phyloP scores from a whole-genome alignment of 2,888 invertebrate species.

The Koerneria pararmatus region DNA sequence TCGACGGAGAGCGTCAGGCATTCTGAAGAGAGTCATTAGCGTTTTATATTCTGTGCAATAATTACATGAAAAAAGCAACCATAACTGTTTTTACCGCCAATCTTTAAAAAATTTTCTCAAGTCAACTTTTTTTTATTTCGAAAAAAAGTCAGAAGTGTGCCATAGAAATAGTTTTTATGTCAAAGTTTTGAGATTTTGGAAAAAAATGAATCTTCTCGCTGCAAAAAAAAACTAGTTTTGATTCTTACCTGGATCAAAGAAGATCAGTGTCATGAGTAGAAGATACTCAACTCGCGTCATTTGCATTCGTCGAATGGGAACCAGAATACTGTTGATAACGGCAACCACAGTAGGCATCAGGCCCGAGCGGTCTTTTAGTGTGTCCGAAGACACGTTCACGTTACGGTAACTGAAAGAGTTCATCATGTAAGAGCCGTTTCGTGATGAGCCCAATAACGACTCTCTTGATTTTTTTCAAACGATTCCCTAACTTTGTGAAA shows the following conservation, averaged over 20 bases:
- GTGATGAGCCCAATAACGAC: no score
- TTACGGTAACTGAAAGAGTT: conserved; percentile 48
- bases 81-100: no score
- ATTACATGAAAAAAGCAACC: no score
- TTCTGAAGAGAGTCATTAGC: conserved; percentile 32
- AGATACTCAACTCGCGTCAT: conserved; percentile 56
- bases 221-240: not conserved
- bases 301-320: conserved; percentile 55
- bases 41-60: not conserved
- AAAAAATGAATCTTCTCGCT: no score
- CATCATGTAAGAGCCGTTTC: no score
- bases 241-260: conserved; percentile 56
- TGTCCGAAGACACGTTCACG: conserved; percentile 39
- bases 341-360: conserved; percentile 58
- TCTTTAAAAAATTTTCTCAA: no score
- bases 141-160: conserved; percentile 8
- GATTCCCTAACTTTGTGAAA: no score
- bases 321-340: conserved; percentile 48
- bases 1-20: conserved; percentile 50
- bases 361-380: conserved; percentile 44
- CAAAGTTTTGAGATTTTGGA: no score
- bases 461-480: no score
- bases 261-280: conserved; percentile 53
- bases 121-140: conserved; percentile 23
- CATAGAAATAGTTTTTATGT: no score